Conservation (phyloP, 2,888 invertebrate species). For the Lamellibrachia columna region DNA sequence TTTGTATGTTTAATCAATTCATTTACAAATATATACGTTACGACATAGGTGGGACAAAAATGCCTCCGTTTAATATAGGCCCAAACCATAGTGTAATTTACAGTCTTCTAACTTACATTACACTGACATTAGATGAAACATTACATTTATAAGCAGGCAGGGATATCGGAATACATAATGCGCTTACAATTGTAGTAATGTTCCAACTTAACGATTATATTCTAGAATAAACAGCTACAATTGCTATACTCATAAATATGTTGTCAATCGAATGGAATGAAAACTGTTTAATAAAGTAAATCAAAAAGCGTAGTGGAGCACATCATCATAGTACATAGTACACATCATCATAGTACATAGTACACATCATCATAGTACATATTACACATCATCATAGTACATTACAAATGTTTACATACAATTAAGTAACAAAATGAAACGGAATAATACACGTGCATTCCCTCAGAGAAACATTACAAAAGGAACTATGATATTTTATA, state of each 20-base stretch:
- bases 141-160: no score
- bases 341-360: neutral
- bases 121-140: no score
- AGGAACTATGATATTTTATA: neutral
- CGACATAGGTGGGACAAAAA: neutral
- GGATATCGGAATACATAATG: no score
- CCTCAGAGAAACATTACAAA: neutral
- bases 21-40: neutral
- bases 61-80: no score
- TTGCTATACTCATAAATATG: no score
- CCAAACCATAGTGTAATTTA: neutral
- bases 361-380: no score
- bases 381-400: neutral
- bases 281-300: neutral
- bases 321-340: no score
- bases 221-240: no score
- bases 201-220: no score
- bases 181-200: no score
- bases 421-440: neutral
- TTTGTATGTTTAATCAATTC: neutral
- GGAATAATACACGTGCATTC: neutral
- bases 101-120: no score
- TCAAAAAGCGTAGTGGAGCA: neutral
- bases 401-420: neutral
- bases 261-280: no score